These are phyloP conservation scores for Aix galericulata DNA, from an alignment of 2,113 vertebrate genomes.

Conservation along the genomic window DNA sequence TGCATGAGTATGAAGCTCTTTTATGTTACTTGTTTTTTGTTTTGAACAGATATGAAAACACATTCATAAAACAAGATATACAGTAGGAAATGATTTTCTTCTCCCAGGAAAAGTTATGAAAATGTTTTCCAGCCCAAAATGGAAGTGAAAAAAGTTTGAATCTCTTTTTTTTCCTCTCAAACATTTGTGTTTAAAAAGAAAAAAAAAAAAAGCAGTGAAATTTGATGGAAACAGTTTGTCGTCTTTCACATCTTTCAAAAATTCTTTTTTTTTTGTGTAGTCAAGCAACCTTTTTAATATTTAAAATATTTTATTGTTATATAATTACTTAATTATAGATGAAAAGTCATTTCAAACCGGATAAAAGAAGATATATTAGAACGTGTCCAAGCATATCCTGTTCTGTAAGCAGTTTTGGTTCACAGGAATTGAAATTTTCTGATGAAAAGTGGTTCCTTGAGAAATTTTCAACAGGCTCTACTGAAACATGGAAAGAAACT, in stretches of 20 bases:
- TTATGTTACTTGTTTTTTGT: not conserved
- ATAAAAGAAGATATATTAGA: not conserved
- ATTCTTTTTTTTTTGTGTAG: not conserved
- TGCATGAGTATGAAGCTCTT: not conserved
- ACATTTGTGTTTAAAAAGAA: not conserved
- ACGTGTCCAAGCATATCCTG: not conserved
- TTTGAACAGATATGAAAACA: not conserved
- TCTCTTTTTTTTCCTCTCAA: not conserved
- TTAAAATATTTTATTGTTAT: not conserved
- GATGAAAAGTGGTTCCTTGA: not conserved
- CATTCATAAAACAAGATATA: not conserved
- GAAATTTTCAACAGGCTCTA: slow-evolving; percentile 32
- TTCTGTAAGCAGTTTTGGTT: not conserved
- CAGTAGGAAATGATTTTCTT: not conserved
- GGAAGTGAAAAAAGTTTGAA: not conserved
- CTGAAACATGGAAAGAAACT: slow-evolving; percentile 19
- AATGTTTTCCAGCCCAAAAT: not conserved
- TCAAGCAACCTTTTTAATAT: not conserved
- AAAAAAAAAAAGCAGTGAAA: not conserved
- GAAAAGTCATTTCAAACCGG: not conserved
- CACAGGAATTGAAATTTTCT: slow-evolving; percentile 1
- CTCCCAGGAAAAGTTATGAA: not conserved
- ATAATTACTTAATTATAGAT: not conserved
- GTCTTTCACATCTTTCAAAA: not conserved
- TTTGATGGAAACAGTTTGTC: not conserved